Base-by-base conservation (phyloP, 1,140 invertebrate genomes). In the Planococcus citri region DNA sequence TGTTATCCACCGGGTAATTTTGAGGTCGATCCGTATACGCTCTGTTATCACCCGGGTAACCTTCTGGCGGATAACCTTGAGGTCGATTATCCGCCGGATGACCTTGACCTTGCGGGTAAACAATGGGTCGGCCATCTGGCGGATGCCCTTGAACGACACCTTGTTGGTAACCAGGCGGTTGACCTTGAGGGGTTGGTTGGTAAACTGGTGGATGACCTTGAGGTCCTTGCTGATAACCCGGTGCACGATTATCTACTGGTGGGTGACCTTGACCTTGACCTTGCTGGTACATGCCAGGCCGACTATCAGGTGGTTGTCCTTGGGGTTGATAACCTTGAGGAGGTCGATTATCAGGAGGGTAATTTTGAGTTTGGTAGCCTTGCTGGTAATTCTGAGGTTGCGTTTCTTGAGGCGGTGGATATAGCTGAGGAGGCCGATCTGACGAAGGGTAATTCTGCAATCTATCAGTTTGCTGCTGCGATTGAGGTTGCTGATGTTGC, bases 61-160 rank as follows among this genome's bases (percentile, higher is more conserved):
- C n/a, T 51, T 51, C 41, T 17, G 41, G 41, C n/a, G 41, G 41
- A 51, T 51, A n/a, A 51, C 41, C 41, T 51, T 51, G 41, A 51
- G 17, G 33, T 37, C 33, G 6, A 37, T 6, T 37, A 14, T 37
- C 14, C 33, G 14, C 33, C 14, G 6, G 33, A 37, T 37, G 14
- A 37, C 33, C 33, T 37, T 37, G 6, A 51, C 12, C 3, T 51
- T 33, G 29, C 29, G 4, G 41, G n/a, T 51, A 51, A 51, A 6
- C n/a, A 9, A 3, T 3, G 2, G 6, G 41, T 51, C 41, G 41
- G 2, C n/a, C n/a, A n/a, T 51, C 41, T 51, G 41, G n/a, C n/a
- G 10, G 41, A 14, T 51, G 41, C 6, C 41, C 17, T 51, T 51
- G 41, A 51, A 2, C 41, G 41, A 51, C n/a, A 37, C 14, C 33